Evolutionary conservation across 1,140 invertebrate species (phyloP).

Genomic region (Zaprionus vittiger): DNA sequence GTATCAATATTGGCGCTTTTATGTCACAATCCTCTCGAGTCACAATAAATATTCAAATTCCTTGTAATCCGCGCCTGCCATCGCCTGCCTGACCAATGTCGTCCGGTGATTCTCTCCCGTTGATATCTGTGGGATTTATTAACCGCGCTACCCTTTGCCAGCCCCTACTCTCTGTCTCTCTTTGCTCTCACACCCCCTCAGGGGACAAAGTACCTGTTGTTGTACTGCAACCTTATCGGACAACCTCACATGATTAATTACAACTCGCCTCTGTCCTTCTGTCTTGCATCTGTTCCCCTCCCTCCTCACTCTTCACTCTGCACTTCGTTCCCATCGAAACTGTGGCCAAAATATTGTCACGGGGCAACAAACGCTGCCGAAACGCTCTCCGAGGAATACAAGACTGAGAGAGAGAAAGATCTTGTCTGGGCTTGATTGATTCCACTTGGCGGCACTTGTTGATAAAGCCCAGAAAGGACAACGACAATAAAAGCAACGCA

Average conservation of each 20-base stretch:
- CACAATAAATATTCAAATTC: constrained; percentile 71
- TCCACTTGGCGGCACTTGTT: constrained; percentile 78
- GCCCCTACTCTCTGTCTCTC: neutral
- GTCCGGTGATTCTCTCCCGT: constrained; percentile 51
- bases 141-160: constrained; percentile 25
- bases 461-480: constrained; percentile 60
- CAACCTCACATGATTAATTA: constrained; percentile 56
- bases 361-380: constrained; percentile 27
- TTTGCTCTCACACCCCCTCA: constrained; percentile 33
- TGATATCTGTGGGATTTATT: constrained; percentile 70
- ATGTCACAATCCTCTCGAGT: constrained; percentile 55
- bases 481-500: constrained; percentile 30
- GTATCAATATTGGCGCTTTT: constrained; percentile 73
- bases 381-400: constrained; percentile 64
- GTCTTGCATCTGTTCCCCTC: neutral
- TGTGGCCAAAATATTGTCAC: constrained; percentile 82
- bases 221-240: constrained; percentile 42
- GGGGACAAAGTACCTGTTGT: constrained; percentile 52
- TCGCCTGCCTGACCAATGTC: constrained; percentile 18
- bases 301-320: neutral
- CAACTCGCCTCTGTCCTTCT: constrained; percentile 24
- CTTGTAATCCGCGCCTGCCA: constrained; percentile 50
- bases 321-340: constrained; percentile 55
- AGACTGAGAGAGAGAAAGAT: constrained; percentile 1
- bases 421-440: constrained; percentile 64